Base-by-base conservation (phyloP, 1,140 invertebrate species). In the Habropoda laboriosa region DNA sequence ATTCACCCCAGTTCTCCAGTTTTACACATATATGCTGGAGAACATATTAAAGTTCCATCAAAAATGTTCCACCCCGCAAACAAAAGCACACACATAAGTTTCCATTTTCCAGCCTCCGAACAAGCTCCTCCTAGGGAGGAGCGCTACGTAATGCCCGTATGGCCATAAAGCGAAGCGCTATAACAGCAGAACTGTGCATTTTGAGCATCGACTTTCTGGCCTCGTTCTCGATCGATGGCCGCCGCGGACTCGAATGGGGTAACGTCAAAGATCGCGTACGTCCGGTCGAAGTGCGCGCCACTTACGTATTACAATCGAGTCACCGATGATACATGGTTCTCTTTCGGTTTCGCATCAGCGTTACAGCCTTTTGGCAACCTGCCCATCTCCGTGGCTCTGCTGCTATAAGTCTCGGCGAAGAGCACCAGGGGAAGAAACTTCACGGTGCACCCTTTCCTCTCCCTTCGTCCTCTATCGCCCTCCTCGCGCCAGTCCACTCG, bases 291-390 rank as follows among this genome's bases (percentile, higher is more conserved):
- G 45, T 64, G 27, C n/a, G n/a, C 30, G 47, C 47, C 63, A 80
- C 57, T 67, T 47, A 80, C 47, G 75, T 83, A 87, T 87, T 86
- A 81, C 63, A 74, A 82, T 74, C 70, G 79, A 83, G 70, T 83
- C 80, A 80, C 81, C 83, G 77, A 84, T 88, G 81, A 87, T 88
- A 78, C 55, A 88, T 61, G 58, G 55, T 45, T 72, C 78, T 80
- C 75, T 79, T 79, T 76, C 63, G 63, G 51, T 47, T 80, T 76
- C 61, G 66, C 68, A 74, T 80, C 70, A 79, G 66, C 76, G 53
- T 81, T 63, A 78, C 73, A 63, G 53, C 76, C 66, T 53, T 75
- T 79, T 88, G 87, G 87, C 87, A 64, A 24, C 42, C 49, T 82
- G 83, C 87, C 87, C 86, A 80, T 86, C 83, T 81, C 57, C 55